Percentiles rank a stretch among this genome's conserved stretches.
Evolutionary conservation across 2,888 invertebrate genomes (phyloP).

Genomic region (Linyphia triangularis): DNA sequence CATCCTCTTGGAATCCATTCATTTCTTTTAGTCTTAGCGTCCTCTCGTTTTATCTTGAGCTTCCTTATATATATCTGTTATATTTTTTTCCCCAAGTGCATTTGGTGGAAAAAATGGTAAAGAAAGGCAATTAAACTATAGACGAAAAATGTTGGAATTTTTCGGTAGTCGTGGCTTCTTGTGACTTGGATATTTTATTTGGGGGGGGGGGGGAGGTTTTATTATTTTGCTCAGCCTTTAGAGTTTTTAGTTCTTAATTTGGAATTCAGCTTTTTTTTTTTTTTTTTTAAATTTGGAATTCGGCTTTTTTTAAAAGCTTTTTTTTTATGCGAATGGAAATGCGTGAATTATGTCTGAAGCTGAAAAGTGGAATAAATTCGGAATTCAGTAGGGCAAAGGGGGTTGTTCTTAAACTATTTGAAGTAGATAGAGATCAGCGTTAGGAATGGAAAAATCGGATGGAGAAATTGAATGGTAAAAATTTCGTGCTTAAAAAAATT

Average conservation of each 20-base stretch:
- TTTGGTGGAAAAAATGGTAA: conserved; percentile 2
- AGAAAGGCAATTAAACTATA: conserved; percentile 49
- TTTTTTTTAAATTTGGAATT: conserved; percentile 43
- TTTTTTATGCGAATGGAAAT: background rate
- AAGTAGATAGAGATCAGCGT: too few relatives aligned
- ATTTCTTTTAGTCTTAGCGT: conserved; percentile 34
- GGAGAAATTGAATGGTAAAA: too few relatives aligned
- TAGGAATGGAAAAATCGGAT: too few relatives aligned
- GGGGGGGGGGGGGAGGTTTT: background rate
- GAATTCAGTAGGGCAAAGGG: background rate
- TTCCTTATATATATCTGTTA: background rate
- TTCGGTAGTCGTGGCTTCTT: conserved; percentile 23
- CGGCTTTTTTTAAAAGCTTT: too few relatives aligned
- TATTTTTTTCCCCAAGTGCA: background rate
- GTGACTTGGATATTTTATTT: background rate
- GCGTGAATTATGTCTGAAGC: conserved; percentile 8
- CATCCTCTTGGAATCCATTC: conserved; percentile 42
- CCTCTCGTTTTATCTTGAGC: background rate
- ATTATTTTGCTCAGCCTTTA: background rate
- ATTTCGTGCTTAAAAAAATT: too few relatives aligned
- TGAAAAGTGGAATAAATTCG: conserved; percentile 5
- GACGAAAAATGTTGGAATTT: conserved; percentile 27
- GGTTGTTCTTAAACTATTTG: background rate
- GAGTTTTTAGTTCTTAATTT: conserved; percentile 23
- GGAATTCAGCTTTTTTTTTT: background rate